Percentiles rank a stretch among this genome's conserved stretches.
These are phyloP conservation scores for Perizoma affinitatum DNA, from an alignment of 2,888 invertebrate genomes.

Conservation along the genomic window DNA sequence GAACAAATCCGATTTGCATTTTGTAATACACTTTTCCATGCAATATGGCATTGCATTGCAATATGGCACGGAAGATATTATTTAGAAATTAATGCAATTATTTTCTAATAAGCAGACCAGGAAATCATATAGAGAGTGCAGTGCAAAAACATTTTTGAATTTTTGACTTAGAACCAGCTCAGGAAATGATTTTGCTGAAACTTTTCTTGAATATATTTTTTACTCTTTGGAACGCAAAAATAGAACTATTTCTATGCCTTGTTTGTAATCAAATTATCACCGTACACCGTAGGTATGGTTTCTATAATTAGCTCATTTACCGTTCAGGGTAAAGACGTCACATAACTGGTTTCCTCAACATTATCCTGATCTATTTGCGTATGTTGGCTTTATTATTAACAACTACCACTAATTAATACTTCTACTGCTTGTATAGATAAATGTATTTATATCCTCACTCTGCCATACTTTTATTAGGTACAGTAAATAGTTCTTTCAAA, in stretches of 20 bases:
- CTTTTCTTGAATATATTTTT: too few species aligned
- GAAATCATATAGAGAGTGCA: too few species aligned
- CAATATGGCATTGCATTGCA: slow-evolving; percentile 23
- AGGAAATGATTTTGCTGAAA: too few species aligned
- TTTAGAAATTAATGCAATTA: slow-evolving; percentile 1
- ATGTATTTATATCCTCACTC: too few species aligned
- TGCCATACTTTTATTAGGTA: too few species aligned
- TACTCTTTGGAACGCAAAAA: too few species aligned
- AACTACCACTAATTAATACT: neutral
- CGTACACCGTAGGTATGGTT: slow-evolving; percentile 4
- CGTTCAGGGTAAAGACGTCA: slow-evolving; percentile 22
- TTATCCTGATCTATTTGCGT: slow-evolving; percentile 14
- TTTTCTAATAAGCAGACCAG: too few species aligned
- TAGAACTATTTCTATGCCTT: too few species aligned
- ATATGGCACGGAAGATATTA: slow-evolving; percentile 23
- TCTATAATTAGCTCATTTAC: slow-evolving; percentile 31
- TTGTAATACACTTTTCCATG: slow-evolving; percentile 26
- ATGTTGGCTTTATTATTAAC: slow-evolving; percentile 6
- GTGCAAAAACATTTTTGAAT: too few species aligned
- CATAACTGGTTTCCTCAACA: slow-evolving; percentile 23
- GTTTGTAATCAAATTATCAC: neutral
- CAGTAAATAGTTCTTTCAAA: too few species aligned
- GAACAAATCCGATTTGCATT: slow-evolving; percentile 58
- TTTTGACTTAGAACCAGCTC: too few species aligned
- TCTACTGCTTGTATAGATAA: too few species aligned